Base-by-base conservation (phyloP, 1,140 invertebrate species). In the Cydia fagiglandana region DNA sequence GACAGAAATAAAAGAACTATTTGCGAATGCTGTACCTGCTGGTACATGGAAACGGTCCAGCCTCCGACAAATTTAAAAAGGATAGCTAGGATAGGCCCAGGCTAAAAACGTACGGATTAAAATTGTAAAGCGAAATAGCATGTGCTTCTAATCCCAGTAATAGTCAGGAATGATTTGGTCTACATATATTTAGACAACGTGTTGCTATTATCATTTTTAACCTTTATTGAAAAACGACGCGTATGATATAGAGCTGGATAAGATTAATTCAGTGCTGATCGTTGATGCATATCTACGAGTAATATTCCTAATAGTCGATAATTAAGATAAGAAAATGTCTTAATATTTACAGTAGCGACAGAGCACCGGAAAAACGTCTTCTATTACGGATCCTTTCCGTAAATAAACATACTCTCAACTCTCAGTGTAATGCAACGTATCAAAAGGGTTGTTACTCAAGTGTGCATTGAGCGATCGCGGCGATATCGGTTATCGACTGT, bases 381-480 rank as follows among this genome's bases (percentile, higher is more conserved):
- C 66, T n/a, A 70, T 70, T 68, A 70, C 13, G n/a, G 34, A 70
- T 45, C 30, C 34, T 34, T 70, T 70, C 66, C 34, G 15, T 38
- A 70, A 70, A 70, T 70, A 70, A 70, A 70, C 66, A 70, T 5
- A 38, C 5, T n/a, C 38, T 70, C 38, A 38, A 38, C 5, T n/a
- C 38, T 70, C 38, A 38, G 17, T 38, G 66, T 41, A 70, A 70
- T 70, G 66, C 34, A 70, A 70, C 66, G 66, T 70, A 41, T 70
- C 66, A 70, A 70, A 70, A 70, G 38, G 66, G 66, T 41, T 41
- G 66, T 70, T 70, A 70, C 66, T 70, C 66, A 70, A 70, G 66
- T 70, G 66, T 70, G 34, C 50, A 74, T 74, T 74, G 50, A 50
- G 73, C 50, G 73, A 74, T 74, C 47, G 45, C n/a, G 17, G 45